These are phyloP conservation scores for Hippocampus zosterae DNA, from an alignment of 2,113 vertebrate species.

Conservation along the genomic window DNA sequence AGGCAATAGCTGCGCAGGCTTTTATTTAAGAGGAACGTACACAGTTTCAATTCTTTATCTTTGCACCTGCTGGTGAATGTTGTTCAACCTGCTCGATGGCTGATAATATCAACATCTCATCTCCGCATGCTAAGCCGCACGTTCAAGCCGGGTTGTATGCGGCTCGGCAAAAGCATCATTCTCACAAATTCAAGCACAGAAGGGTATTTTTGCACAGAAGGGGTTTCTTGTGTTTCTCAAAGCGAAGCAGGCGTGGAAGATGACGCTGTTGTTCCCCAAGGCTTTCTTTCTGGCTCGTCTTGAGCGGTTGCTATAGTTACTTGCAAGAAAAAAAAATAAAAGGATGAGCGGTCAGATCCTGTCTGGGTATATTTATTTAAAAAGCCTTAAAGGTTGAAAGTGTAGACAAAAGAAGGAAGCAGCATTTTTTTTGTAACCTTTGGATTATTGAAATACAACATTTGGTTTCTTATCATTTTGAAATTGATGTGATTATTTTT, in stretches of 20 bases:
- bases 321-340: background rate
- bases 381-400: background rate
- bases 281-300: background rate
- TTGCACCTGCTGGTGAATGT: conserved; percentile 7
- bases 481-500: background rate
- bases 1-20: background rate
- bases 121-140: background rate
- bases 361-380: conserved; percentile 11
- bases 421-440: background rate
- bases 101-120: background rate
- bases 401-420: background rate
- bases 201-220: background rate
- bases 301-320: conserved; percentile 24
- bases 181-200: background rate
- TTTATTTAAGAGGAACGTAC: background rate
- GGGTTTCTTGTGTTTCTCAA: background rate
- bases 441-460: background rate
- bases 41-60: background rate
- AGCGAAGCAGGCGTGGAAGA: background rate
- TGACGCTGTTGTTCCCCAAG: background rate
- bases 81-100: conserved; percentile 4
- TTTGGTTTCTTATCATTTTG: background rate
- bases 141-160: background rate
- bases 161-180: background rate
- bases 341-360: conserved; percentile 9